Conservation (phyloP, 2,888 invertebrate species). For the Nephrotoma guestfalica region DNA sequence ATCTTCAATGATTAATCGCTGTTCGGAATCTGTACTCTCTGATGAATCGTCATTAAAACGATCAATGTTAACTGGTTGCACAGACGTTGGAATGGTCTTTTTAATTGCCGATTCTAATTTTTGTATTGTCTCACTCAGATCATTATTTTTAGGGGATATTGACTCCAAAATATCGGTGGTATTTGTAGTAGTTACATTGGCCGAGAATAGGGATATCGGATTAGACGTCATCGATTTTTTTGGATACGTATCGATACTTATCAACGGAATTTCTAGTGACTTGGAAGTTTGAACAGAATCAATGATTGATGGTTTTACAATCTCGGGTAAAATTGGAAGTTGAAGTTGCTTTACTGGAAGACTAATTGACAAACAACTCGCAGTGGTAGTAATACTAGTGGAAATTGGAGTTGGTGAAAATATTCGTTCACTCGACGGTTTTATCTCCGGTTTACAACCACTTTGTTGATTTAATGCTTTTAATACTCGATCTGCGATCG, state of each 20-base stretch:
- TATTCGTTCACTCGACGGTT: constrained; percentile 22
- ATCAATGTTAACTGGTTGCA: constrained; percentile 13
- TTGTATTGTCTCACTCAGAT: constrained; percentile 46
- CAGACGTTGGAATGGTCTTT: constrained; percentile 8
- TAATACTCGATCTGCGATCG: constrained; percentile 46
- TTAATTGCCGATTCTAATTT: constrained; percentile 35
- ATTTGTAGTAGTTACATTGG: neutral
- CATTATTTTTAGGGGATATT: constrained; percentile 37
- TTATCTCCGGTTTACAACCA: constrained; percentile 32
- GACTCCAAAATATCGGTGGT: constrained; percentile 24
- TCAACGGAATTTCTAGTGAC: constrained; percentile 13
- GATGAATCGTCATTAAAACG: constrained; percentile 41
- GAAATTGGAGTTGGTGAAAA: constrained; percentile 7
- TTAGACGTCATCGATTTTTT: constrained; percentile 17
- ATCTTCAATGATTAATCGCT: constrained; percentile 42
- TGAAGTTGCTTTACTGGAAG: constrained; percentile 10
- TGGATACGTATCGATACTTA: neutral
- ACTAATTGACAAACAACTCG: constrained; percentile 5
- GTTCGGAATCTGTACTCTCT: constrained; percentile 49
- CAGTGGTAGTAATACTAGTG: neutral
- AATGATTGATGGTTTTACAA: neutral
- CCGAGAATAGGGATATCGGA: neutral
- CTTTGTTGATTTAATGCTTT: constrained; percentile 42
- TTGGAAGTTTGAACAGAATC: neutral
- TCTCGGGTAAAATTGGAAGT: constrained; percentile 8